A percentile compares a stretch with the other conserved stretches of the same genome.
Evolutionary conservation across 2,888 invertebrate species (phyloP).

Genomic region (Nemapogon koenigi): DNA sequence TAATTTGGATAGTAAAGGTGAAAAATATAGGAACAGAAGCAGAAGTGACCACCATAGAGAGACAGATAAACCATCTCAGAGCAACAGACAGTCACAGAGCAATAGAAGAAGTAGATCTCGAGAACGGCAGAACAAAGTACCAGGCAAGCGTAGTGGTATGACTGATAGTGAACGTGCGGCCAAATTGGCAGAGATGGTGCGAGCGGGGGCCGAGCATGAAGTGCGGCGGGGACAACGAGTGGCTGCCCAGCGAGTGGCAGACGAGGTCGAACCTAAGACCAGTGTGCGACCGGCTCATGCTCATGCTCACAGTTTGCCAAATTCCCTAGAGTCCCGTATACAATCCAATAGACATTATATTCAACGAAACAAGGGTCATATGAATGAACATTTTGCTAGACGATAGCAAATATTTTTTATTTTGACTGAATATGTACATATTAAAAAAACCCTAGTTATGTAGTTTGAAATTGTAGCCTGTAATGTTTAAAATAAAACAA

Average conservation of each 20-base stretch:
- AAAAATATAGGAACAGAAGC: neutral
- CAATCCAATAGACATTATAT: constrained; percentile 90
- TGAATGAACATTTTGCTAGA: constrained; percentile 85
- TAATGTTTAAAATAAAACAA: too few species aligned
- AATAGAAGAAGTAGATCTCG: too few species aligned
- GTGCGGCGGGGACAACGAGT: constrained; percentile 69
- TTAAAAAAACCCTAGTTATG: too few species aligned
- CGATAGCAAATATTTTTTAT: constrained; percentile 36
- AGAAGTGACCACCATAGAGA: too few species aligned
- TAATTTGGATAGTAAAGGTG: too few species aligned
- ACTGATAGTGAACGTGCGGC: constrained; percentile 65
- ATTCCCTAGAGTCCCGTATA: constrained; percentile 82
- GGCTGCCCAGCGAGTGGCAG: constrained; percentile 67
- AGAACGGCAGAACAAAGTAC: too few species aligned
- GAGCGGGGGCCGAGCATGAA: constrained; percentile 77
- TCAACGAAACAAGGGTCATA: constrained; percentile 78
- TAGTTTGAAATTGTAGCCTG: too few species aligned
- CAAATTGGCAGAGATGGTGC: constrained; percentile 77
- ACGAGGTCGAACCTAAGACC: constrained; percentile 50
- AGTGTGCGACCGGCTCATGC: constrained; percentile 65
- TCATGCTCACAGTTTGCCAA: constrained; percentile 62
- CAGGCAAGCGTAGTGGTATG: constrained; percentile 20
- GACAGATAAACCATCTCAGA: too few species aligned
- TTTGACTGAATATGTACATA: too few species aligned
- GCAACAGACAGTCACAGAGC: too few species aligned